Percentiles rank a stretch among this genome's conserved stretches.
These are phyloP conservation scores for Parasteatoda tepidariorum DNA, from an alignment of 1,140 invertebrate genomes.

Conservation along the genomic window DNA sequence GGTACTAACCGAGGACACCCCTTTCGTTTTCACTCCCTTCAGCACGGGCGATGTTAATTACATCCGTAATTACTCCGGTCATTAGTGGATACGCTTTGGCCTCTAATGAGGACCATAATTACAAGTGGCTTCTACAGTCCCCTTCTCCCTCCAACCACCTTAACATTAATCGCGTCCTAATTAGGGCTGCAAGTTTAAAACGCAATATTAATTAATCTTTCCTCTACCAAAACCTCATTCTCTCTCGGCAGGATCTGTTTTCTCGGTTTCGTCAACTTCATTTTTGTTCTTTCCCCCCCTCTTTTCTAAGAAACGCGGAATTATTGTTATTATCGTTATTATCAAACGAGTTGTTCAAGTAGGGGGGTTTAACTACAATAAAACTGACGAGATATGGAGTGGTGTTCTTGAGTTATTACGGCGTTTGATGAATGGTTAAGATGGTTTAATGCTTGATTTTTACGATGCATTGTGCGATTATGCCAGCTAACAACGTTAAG, in stretches of 20 bases:
- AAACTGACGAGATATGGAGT: neutral
- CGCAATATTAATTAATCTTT: constrained; percentile 61
- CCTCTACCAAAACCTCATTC: neutral
- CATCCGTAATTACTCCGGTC: constrained; percentile 60
- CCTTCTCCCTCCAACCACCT: constrained; percentile 6
- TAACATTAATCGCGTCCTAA: constrained; percentile 57
- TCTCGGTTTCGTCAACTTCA: constrained; percentile 38
- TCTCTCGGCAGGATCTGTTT: no score
- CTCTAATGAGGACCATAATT: constrained; percentile 60
- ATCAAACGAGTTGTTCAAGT: neutral
- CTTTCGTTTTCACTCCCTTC: neutral
- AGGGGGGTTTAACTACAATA: neutral
- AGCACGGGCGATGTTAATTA: constrained; percentile 51
- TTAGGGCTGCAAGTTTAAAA: constrained; percentile 58
- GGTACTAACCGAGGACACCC: neutral
- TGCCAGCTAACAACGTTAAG: no score
- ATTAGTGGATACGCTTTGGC: constrained; percentile 51
- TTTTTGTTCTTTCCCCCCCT: neutral
- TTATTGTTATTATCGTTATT: neutral
- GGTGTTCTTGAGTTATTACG: no score
- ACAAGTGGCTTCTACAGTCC: constrained; percentile 59
- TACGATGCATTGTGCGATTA: no score
- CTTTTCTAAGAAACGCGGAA: neutral
- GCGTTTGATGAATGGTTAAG: no score
- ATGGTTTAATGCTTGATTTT: no score